phyloP scores from a whole-genome alignment of 2,113 vertebrate species.

The Nymphicus hollandicus region DNA sequence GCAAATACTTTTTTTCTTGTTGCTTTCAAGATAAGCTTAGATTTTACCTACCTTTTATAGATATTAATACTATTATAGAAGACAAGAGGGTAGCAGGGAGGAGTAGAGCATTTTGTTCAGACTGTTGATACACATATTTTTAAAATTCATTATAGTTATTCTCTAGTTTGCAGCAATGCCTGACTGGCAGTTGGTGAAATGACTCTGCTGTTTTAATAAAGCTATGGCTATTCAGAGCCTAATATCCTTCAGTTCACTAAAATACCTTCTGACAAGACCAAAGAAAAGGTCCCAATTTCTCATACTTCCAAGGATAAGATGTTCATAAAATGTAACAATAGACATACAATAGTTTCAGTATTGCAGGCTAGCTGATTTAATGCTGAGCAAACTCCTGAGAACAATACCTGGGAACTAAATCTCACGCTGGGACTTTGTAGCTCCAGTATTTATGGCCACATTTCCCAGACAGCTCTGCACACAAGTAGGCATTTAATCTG shows the following conservation, averaged over 20 bases:
- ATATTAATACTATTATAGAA: neutral
- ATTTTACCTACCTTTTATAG: neutral
- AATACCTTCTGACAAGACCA: neutral
- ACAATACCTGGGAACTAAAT: neutral
- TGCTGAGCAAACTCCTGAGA: neutral
- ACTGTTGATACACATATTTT: neutral
- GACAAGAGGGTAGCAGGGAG: neutral
- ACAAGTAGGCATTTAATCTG: neutral
- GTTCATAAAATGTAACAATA: neutral
- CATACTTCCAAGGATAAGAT: neutral
- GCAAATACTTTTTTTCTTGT: neutral
- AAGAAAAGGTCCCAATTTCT: neutral
- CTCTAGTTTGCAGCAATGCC: neutral
- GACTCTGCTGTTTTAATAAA: neutral
- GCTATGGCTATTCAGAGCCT: neutral
- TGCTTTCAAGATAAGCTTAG: neutral
- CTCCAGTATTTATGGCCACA: neutral
- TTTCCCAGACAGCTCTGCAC: neutral
- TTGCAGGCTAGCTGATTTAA: neutral
- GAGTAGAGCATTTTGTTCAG: neutral
- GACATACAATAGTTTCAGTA: neutral
- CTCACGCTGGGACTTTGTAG: neutral
- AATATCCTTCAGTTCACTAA: neutral
- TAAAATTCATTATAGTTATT: neutral
- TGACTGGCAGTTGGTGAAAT: neutral